Evolutionary conservation across 2,113 vertebrate genomes (phyloP).

Genomic region (Tamias sibiricus): DNA sequence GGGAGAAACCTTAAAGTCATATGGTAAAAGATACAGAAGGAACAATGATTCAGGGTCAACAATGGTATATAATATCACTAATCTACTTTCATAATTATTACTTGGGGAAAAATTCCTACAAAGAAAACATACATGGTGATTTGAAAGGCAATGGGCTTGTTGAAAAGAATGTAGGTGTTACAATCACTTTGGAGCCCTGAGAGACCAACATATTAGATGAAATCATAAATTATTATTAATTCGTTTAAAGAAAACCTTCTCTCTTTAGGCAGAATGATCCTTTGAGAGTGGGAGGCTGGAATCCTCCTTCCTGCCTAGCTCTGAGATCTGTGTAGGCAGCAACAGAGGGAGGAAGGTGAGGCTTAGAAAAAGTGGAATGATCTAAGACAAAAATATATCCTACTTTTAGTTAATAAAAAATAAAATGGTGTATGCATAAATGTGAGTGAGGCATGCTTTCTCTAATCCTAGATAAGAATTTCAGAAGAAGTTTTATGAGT

Average conservation of each 20-base stretch:
- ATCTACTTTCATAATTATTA: background rate
- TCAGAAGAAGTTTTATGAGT: background rate
- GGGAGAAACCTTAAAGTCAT: background rate
- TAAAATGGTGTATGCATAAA: background rate
- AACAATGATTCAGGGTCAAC: background rate
- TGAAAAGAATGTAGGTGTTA: background rate
- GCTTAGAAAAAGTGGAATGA: background rate
- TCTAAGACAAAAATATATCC: background rate
- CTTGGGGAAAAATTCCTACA: background rate
- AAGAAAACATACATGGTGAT: background rate
- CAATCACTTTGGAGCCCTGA: background rate
- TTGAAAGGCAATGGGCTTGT: background rate
- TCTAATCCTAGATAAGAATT: background rate
- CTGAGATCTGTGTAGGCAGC: background rate
- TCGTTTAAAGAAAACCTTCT: background rate
- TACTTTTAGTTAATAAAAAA: background rate
- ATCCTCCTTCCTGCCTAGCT: background rate
- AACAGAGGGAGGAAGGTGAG: background rate
- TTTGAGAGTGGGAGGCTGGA: background rate
- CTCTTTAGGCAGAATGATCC: background rate
- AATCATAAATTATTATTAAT: slow-evolving; percentile 5
- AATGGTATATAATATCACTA: background rate
- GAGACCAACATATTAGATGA: background rate
- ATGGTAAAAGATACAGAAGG: background rate
- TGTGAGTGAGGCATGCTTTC: background rate